phyloP scores from a whole-genome alignment of 2,888 invertebrate species.

The Lysandra coridon region DNA sequence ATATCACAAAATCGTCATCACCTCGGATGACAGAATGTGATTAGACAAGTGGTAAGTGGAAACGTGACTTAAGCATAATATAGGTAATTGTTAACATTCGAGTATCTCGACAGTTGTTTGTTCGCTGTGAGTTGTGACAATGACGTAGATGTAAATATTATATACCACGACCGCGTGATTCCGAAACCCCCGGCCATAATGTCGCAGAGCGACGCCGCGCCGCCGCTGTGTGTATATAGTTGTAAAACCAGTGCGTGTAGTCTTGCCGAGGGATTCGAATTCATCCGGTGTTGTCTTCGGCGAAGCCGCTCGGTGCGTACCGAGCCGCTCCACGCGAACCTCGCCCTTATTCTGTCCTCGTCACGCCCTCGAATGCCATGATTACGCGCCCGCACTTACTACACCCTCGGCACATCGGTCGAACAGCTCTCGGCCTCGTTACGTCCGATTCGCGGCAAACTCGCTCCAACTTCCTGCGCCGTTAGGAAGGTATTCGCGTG shows the following conservation, averaged over 20 bases:
- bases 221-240: slow-evolving; percentile 36
- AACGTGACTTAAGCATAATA: slow-evolving; percentile 49
- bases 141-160: slow-evolving; percentile 46
- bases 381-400: slow-evolving; percentile 59
- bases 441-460: slow-evolving; percentile 53
- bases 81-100: slow-evolving; percentile 47
- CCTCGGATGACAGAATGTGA: slow-evolving; percentile 38
- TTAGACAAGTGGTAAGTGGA: slow-evolving; percentile 44
- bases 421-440: slow-evolving; percentile 72
- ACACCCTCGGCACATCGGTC: slow-evolving; percentile 70
- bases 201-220: slow-evolving; percentile 36
- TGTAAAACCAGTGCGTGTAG: slow-evolving; percentile 42
- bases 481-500: slow-evolving; percentile 51
- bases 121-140: slow-evolving; percentile 36
- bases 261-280: slow-evolving; percentile 71
- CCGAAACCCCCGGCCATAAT: slow-evolving; percentile 38
- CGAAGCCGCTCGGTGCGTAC: slow-evolving; percentile 66
- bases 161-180: slow-evolving; percentile 42
- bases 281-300: slow-evolving; percentile 74
- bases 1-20: slow-evolving; percentile 24
- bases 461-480: slow-evolving; percentile 50
- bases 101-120: slow-evolving; percentile 48
- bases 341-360: slow-evolving; percentile 51
- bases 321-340: slow-evolving; percentile 49
- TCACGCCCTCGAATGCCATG: slow-evolving; percentile 58